Base-by-base conservation (phyloP, 2,888 invertebrate species). In the Watsonalla cultraria region DNA sequence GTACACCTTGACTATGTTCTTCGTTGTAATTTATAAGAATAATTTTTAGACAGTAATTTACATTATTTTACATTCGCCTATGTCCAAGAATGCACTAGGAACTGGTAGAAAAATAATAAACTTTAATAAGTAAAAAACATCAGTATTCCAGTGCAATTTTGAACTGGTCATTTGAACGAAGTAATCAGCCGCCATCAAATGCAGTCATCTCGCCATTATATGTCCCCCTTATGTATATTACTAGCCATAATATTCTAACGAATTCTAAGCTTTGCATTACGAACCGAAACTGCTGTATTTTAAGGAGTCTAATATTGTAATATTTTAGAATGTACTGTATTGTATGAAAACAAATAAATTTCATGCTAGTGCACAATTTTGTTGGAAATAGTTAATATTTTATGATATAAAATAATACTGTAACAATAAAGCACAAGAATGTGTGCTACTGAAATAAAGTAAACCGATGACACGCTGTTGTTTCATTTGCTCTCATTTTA, bases 351-450 rank as follows among this genome's bases (percentile, higher is more conserved):
- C 65, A 65, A 61, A 62, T 65, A 61, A 63, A 55, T 76, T 79
- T 65, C 68, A 74, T 71, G 78, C 74, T 82, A 79, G 72, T 80
- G 86, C 86, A 87, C 86, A 86, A 87, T 79, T 80, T 78, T 76
- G 78, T 82, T 80, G 71, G 60, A 78, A 77, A 78, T 78, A 80
- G 77, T 79, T 79, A 70, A 60, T 82, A 78, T 79, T 78, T 76
- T 78, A 77, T 76, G 70, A 74, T 70, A 42, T 80, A 74, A 80
- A 76, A 76, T 79, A 76, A 81, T 76, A 82, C 78, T 84, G 82
- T 87, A 82, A 86, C 77, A 76, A 71, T 71, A 72, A 72, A 78
- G 86, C 87, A 86, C 87, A 86, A 81, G 60, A 76, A 64, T 70
- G 78, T 78, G 85, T 86, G 87, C 87, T 86, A 78, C 76, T 78